These are phyloP conservation scores for Aurelia coerulea DNA, from an alignment of 30 jellyfish, hydroid and myxozoan genomes.

Conservation along the genomic window DNA sequence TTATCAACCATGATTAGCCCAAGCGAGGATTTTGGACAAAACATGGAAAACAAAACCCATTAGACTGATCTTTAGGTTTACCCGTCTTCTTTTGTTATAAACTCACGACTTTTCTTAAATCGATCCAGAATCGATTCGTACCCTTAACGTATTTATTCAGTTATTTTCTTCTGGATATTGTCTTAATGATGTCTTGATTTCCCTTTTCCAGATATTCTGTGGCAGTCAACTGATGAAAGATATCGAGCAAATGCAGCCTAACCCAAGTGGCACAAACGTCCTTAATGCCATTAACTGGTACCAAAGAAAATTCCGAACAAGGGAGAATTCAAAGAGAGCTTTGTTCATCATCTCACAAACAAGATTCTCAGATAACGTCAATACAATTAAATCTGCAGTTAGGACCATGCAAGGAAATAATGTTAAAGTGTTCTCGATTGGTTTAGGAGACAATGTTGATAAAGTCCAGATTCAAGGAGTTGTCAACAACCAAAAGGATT, in stretches of 20 bases:
- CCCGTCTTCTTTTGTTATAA: no score
- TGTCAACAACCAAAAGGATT: slow-evolving; percentile 49
- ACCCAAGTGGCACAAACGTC: slow-evolving; percentile 65
- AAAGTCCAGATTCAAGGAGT: slow-evolving; percentile 58
- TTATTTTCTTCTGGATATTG: no score
- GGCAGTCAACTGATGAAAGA: slow-evolving; percentile 62
- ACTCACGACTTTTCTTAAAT: no score
- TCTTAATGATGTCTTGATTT: not conserved
- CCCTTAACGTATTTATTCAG: no score
- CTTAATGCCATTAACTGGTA: slow-evolving; percentile 55
- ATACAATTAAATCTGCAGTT: slow-evolving; percentile 25
- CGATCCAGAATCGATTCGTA: no score
- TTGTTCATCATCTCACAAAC: slow-evolving; percentile 50
- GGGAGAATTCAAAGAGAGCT: slow-evolving; percentile 53
- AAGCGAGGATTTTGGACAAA: no score
- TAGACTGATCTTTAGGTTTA: no score
- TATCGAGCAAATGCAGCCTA: slow-evolving; percentile 60
- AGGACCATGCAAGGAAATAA: slow-evolving; percentile 38
- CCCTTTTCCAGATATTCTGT: slow-evolving; percentile 41
- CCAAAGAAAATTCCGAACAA: slow-evolving; percentile 24
- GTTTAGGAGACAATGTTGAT: slow-evolving; percentile 57
- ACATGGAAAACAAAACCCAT: no score
- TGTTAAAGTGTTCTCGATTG: slow-evolving; percentile 43
- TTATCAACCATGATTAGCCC: no score
- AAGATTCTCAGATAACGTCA: slow-evolving; percentile 60